Evolutionary conservation across 2,888 invertebrate species (phyloP), one percentile per base, ranked within the genome.

Genomic region (Netelia inedita): DNA sequence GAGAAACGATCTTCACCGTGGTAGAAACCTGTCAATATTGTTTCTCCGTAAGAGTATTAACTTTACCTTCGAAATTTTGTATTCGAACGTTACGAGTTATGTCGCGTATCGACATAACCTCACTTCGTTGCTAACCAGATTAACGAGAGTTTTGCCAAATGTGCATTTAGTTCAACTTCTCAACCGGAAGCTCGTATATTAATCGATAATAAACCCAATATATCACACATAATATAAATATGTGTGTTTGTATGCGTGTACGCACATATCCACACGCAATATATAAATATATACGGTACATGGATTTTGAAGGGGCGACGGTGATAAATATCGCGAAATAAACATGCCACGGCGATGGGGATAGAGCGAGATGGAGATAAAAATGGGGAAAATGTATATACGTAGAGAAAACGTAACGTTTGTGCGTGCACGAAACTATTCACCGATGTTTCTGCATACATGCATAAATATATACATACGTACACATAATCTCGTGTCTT

Each of bases 321-420:
- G 81, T 81, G 79, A 86, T 86, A 84, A 86, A 86, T 86, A 86
- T 86, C 78, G 66, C 81, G 84, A 78, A 81, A 86, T 86, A 86
- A 84, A 83, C 83, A 74, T 74, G 78, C 35, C 63, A 11, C 41
- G 43, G 69, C 50, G 35, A 72, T 2, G 50, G n/a, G 23, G 50
- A 14, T 16, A 16, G 28, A 69, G 53, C 63, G 50, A 59, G 66
- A 84, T 35, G 23, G 14, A 65, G 63, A 72, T 73, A 78, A 57
- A 57, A 73, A 68, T 23, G 66, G 21, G 68, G 28, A 69, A 57
- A 46, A 68, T 66, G 8, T 16, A 43, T n/a, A 16, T 41, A 35
- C 41, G n/a, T 43, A 16, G 10, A 66, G 46, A 14, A 9, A 68
- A 9, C 69, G 14, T 53, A 19, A 35, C 6, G 5, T 46, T 59